Base-by-base conservation (phyloP, 2,113 vertebrate genomes). In the Anarrhichthys ocellatus region DNA sequence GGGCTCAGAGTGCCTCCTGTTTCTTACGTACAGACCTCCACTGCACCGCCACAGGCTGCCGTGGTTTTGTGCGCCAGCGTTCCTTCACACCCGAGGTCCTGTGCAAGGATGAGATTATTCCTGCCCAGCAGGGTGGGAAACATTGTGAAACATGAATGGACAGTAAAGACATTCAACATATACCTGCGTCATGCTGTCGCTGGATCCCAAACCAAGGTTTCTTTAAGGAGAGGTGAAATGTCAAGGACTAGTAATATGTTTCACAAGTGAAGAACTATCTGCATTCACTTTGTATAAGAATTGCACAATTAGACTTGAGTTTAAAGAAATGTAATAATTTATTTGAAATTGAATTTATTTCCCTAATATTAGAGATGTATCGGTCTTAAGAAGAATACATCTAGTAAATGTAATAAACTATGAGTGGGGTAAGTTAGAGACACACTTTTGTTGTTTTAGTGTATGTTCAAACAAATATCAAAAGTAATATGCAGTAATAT, bases 191-290 rank as follows among this genome's bases (percentile, higher is more conserved):
- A 72, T 42, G 62, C 58, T 22, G 58, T 40, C 18, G 20, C 67
- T 66, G 81, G 64, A 75, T 61, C 74, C 52, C 38, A 74, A 38
- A 14, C 3, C 36, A 36, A 48, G 62, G 40, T 65, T 48, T 79
- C 27, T 17, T 52, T 36, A 42, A 84, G 32, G 34, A 65, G 48
- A 64, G 58, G 46, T 14, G 24, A 73, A 76, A 81, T 13, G 64
- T 64, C 40, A 66, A 71, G 61, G 61, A 73, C 71, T 44, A 67
- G 46, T 5, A 29, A 13, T 17, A 38, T 14, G 38, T 82, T 66
- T 85, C 82, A 87, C 40, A 68, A 81, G 80, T 86, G 67, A 83
- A 75, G 65, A 80, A 84, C 85, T 71, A 67, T 87, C 71, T 80
- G 48, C 64, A 32, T 78, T 87, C 81, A 91, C 73, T 83, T 80